Evolutionary conservation across 2,113 vertebrate species (phyloP), one percentile per base, ranked within the genome.

Genomic region (Rattus rattus): DNA sequence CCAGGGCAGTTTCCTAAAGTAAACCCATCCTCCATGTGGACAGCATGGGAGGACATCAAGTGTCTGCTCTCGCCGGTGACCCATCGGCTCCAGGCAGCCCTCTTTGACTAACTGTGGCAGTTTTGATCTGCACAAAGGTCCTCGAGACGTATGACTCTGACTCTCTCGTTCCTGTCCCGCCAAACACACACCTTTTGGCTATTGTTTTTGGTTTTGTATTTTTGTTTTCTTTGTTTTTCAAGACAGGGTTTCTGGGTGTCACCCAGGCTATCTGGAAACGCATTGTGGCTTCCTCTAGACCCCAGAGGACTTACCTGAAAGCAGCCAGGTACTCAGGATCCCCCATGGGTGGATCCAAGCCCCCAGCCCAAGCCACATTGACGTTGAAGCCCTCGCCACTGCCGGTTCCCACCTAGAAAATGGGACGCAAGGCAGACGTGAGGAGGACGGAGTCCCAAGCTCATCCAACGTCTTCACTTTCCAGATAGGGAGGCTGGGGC

Each of bases 241-340:
- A n/a, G 70, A 72, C 36, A 72, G 70, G 19, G 17, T 39, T 73
- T 73, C 16, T 73, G 7, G n/a, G 36, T n/a, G 17, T 73, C 70
- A 73, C 70, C 70, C n/a, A 9, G 3, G 70, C 36, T 73, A n/a
- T 22, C 70, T n/a, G 17, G 70, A n/a, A 39, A 73, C 19, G 19
- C 3, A 20, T n/a, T 20, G 22, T 73, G 2, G 75, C 65, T 73
- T 92, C 30, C 33, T 67, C 36, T 43, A 43, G 69, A 20, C 12
- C 80, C 72, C 22, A 85, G 61, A 59, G 47, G 8, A 61, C 77
- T 39, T 97, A 99, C 99, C 99, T 99, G 98, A 99, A 99, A 5
- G 99, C 99, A 1, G 99, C 99, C 97, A 99, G 98, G 94, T 99
- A 99, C 96, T 99, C 99, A 0, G 99, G 99, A 91, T 99, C 99